phyloP scores from a whole-genome alignment of 2,113 vertebrate species.

The Arenaria interpres region DNA sequence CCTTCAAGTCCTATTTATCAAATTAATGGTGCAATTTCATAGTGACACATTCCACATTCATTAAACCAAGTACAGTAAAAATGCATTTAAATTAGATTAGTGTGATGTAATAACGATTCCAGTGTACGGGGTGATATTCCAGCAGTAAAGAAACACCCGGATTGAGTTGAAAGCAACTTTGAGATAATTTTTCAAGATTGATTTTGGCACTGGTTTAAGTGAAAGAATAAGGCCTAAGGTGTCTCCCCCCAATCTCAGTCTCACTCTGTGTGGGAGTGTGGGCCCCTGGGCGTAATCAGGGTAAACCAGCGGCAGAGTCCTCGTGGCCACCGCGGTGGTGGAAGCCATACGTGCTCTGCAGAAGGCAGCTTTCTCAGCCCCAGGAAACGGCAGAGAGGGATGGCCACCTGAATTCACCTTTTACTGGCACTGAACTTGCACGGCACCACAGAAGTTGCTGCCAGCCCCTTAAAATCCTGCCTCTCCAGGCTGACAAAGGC shows the following conservation, averaged over 20 bases:
- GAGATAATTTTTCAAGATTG: slow-evolving; percentile 72
- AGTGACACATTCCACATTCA: slow-evolving; percentile 88
- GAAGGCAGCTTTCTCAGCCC: neutral
- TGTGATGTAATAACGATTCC: slow-evolving; percentile 84
- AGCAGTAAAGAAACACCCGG: slow-evolving; percentile 75
- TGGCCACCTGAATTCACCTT: neutral
- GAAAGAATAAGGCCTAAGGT: slow-evolving; percentile 7
- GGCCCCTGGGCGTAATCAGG: neutral
- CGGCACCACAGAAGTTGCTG: rapidly evolving
- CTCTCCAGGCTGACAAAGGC: neutral
- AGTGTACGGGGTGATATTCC: slow-evolving; percentile 71
- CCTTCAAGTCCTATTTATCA: slow-evolving; percentile 89
- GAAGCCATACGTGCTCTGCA: neutral
- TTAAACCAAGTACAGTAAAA: slow-evolving; percentile 87
- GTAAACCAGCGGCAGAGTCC: neutral
- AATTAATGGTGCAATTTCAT: slow-evolving; percentile 89
- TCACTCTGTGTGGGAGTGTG: neutral
- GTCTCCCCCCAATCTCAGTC: neutral
- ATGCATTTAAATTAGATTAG: slow-evolving; percentile 88
- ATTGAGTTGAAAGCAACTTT: slow-evolving; percentile 72
- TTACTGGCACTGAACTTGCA: neutral
- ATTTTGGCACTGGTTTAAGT: slow-evolving; percentile 67
- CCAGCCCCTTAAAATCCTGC: neutral
- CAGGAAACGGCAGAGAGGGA: rapidly evolving
- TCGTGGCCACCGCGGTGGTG: neutral